Percentiles rank a stretch among this genome's conserved stretches.
Evolutionary conservation across 2,113 vertebrate species (phyloP).

Genomic region (Crypturellus undulatus): DNA sequence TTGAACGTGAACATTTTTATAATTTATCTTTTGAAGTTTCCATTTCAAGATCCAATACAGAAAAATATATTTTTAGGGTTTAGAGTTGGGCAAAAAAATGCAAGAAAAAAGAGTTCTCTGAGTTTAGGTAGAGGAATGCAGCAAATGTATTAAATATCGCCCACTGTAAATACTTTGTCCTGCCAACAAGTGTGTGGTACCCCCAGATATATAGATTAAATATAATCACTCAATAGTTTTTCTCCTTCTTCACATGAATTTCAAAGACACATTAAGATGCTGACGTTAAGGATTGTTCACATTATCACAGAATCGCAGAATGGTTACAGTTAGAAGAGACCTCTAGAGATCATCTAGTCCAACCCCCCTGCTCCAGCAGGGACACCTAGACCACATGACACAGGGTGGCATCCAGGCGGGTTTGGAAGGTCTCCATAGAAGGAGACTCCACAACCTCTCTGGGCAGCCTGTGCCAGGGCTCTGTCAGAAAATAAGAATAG

Average conservation of each 20-base stretch:
- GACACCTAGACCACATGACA: too few species aligned
- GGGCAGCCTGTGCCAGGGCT: too few species aligned
- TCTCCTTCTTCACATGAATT: neutral
- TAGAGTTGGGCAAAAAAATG: neutral
- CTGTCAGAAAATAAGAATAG: neutral
- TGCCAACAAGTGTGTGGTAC: neutral
- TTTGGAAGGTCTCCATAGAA: too few species aligned
- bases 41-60: neutral
- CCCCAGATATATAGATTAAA: neutral
- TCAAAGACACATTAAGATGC: neutral
- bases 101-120: neutral
- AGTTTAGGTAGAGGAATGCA: neutral
- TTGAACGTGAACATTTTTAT: neutral
- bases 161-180: neutral
- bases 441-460: too few species aligned
- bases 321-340: too few species aligned
- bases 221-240: neutral
- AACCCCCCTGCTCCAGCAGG: too few species aligned
- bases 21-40: neutral
- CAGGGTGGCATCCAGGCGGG: too few species aligned
- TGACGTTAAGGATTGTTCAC: neutral
- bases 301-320: neutral
- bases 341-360: too few species aligned
- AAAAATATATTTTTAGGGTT: neutral
- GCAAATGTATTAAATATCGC: neutral